phyloP scores from a whole-genome alignment of 2,113 vertebrate species.

The Polypterus bichir region DNA sequence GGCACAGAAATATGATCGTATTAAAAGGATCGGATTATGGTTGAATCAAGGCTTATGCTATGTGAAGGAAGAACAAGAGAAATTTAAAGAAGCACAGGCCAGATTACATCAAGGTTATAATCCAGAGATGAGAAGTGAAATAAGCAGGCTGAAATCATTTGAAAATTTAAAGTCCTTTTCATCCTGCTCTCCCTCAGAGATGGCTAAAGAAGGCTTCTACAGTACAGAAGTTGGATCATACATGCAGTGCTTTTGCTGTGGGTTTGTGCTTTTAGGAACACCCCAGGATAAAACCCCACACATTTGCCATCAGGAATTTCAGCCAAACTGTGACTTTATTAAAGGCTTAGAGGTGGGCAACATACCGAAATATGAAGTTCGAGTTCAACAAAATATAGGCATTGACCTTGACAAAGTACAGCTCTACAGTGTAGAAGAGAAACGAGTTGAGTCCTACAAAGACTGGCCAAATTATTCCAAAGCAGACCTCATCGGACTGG shows the following conservation, averaged over 20 bases:
- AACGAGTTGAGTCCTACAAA: constrained; percentile 1
- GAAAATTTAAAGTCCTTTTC: background rate
- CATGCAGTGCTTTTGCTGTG: constrained; percentile 21
- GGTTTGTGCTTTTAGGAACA: constrained; percentile 9
- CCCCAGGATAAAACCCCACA: background rate
- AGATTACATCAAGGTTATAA: constrained; percentile 14
- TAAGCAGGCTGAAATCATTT: constrained; percentile 13
- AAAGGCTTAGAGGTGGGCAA: constrained; percentile 17
- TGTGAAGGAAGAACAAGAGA: constrained; percentile 3
- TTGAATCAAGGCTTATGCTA: too few species aligned
- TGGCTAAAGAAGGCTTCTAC: constrained; percentile 23
- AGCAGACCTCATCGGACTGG: background rate
- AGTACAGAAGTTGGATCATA: background rate
- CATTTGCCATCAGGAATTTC: constrained; percentile 6
- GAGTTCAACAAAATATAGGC: constrained; percentile 3
- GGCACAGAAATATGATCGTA: too few species aligned
- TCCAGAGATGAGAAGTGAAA: constrained; percentile 20
- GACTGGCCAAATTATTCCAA: constrained; percentile 5
- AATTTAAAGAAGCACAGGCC: constrained; percentile 2
- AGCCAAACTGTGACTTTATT: constrained; percentile 16
- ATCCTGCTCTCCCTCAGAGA: constrained; percentile 16
- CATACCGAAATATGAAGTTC: constrained; percentile 11
- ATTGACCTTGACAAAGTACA: background rate
- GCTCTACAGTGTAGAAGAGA: background rate
- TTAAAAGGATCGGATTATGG: too few species aligned